Percentiles rank a stretch among this genome's conserved stretches.
Evolutionary conservation across 2,888 invertebrate species (phyloP).

Genomic region (Drosophila austrosaltans): DNA sequence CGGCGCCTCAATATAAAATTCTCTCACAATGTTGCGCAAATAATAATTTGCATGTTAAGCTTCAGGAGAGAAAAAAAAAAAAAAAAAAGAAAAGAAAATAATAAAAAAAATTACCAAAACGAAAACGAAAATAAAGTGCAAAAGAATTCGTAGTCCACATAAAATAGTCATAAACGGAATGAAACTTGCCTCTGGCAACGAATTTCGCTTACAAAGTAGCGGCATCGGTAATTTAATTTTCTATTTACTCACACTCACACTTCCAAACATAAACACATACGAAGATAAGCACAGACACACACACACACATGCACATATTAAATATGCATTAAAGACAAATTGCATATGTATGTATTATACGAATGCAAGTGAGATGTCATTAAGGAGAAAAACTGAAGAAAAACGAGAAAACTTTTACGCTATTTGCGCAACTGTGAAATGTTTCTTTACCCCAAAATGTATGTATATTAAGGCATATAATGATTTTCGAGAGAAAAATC

Average conservation of each 20-base stretch:
- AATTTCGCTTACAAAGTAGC: slow-evolving; percentile 40
- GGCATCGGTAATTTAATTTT: slow-evolving; percentile 47
- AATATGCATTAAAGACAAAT: slow-evolving; percentile 32
- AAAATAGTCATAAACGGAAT: slow-evolving; percentile 53
- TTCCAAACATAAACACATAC: background rate
- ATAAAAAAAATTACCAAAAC: slow-evolving; percentile 45
- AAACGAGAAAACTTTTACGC: background rate
- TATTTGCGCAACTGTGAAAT: background rate
- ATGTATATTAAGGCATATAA: background rate
- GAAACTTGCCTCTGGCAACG: slow-evolving; percentile 21
- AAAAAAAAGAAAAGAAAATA: slow-evolving; percentile 28
- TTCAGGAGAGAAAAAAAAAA: slow-evolving; percentile 5
- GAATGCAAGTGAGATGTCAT: slow-evolving; percentile 1
- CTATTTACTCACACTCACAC: slow-evolving; percentile 49
- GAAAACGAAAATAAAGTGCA: slow-evolving; percentile 42
- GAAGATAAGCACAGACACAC: slow-evolving; percentile 8
- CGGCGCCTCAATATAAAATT: slow-evolving; percentile 36
- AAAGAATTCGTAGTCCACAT: slow-evolving; percentile 44
- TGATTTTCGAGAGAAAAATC: background rate
- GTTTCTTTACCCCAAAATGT: background rate
- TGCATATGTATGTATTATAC: slow-evolving; percentile 10
- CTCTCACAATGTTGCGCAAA: slow-evolving; percentile 48
- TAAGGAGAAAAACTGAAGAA: background rate
- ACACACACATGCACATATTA: slow-evolving; percentile 26
- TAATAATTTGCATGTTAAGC: slow-evolving; percentile 53